Evolutionary conservation across 2,113 vertebrate species (phyloP), one percentile per base, ranked within the genome.

Genomic region (Ammodytes dubius): DNA sequence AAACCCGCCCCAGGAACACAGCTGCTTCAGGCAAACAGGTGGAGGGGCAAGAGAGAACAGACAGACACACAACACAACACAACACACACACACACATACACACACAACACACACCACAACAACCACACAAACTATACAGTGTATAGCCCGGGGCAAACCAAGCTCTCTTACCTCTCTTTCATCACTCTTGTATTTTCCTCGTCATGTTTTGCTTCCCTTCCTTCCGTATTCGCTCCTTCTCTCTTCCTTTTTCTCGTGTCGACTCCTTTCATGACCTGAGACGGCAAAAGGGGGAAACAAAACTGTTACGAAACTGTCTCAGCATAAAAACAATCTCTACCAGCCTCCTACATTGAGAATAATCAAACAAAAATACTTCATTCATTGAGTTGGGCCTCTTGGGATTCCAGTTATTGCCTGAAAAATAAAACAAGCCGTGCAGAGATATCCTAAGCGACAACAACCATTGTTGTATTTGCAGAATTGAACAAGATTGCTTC

Each of bases 131-230:
- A 68, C 37, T 27, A 63, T 56, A 81, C 47, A 45, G 40, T 52
- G 65, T 80, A 2, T 35, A 74, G 74, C 43, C 70, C 1, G 0
- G 43, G 77, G 70, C 13, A 72, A 89, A 81, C 54, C 1, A 6
- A 76, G 58, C 42, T 85, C 69, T 85, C 89, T 82, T 86, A 92
- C 90, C 87, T 69, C 65, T 77, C 65, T 86, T 82, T 83, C 68
- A 86, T 85, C 66, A 35, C 37, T 49, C 17, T 73, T 9, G 27
- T 80, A 78, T 83, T 76, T 59, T 81, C n/a, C 60, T 73, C 3
- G 2, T 63, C 63, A 71, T 65, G 7, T 77, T 85, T 42, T 13
- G 72, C 73, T 74, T 84, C 42, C 47, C n/a, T 10, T 66, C 65
- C 52, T 57, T 65, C 63, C 53, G 49, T 79, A 63, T 45, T 60